phyloP scores from a whole-genome alignment of 2,797 vertebrate species.

The Galago senegalensis region DNA sequence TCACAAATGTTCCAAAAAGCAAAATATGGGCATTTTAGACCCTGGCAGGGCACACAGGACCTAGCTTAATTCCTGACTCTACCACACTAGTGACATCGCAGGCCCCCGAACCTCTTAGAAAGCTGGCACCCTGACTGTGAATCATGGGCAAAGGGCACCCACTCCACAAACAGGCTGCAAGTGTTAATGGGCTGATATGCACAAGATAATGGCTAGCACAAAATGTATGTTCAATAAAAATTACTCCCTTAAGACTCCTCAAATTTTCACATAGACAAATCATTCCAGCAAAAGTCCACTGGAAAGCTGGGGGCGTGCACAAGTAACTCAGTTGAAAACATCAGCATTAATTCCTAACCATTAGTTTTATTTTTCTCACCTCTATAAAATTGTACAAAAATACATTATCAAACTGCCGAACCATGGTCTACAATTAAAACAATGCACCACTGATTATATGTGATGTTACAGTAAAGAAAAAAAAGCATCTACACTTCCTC shows the following conservation, averaged over 20 bases:
- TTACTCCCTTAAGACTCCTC: neutral
- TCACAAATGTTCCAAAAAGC: neutral
- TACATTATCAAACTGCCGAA: neutral
- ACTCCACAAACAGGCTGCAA: no score
- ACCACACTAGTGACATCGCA: rapidly evolving
- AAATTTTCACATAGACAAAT: neutral
- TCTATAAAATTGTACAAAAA: neutral
- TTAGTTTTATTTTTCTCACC: neutral
- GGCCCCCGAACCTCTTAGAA: neutral
- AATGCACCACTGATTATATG: neutral
- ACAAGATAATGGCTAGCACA: neutral
- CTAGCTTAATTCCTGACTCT: neutral
- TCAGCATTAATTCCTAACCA: neutral
- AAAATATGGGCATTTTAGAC: neutral
- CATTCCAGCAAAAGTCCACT: neutral
- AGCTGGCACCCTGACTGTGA: rapidly evolving
- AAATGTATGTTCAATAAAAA: neutral
- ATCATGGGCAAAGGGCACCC: rapidly evolving
- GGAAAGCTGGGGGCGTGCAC: rapidly evolving
- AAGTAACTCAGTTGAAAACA: neutral
- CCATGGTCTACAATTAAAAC: neutral
- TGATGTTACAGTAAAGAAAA: neutral
- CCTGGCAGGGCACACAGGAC: no score
- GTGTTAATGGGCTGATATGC: neutral
- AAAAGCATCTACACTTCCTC: neutral